A percentile compares a stretch with the other conserved stretches of the same genome.
Conservation (phyloP, 2,888 invertebrate genomes). For the Embidobia sp. region DNA sequence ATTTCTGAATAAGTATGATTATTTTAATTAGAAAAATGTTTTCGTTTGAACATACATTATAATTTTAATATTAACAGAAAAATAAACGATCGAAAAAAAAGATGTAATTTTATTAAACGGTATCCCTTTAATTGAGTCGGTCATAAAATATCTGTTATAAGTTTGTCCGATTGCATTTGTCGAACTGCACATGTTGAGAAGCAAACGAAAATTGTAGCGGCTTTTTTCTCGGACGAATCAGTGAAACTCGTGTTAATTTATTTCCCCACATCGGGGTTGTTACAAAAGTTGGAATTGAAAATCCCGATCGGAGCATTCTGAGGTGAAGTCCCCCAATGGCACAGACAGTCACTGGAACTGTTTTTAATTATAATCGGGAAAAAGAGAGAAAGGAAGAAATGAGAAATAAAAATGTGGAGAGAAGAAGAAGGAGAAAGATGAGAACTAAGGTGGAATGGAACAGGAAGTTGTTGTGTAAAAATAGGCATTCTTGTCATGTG, state of each 20-base stretch:
- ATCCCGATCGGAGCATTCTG: slow-evolving; percentile 39
- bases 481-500: slow-evolving; percentile 15
- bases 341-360: slow-evolving; percentile 34
- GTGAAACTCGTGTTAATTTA: slow-evolving; percentile 37
- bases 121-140: too few species aligned
- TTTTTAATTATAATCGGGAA: slow-evolving; percentile 56
- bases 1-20: too few species aligned
- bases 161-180: too few species aligned
- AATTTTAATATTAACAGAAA: too few species aligned
- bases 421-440: slow-evolving; percentile 36
- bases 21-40: too few species aligned
- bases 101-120: too few species aligned
- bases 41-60: too few species aligned
- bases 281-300: slow-evolving; percentile 57
- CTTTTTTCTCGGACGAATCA: slow-evolving; percentile 30
- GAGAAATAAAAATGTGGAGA: slow-evolving; percentile 11
- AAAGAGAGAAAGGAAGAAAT: not conserved
- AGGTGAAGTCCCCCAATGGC: slow-evolving; percentile 42
- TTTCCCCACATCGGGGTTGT: slow-evolving; percentile 30
- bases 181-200: slow-evolving; percentile 1
- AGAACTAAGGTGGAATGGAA: slow-evolving; percentile 40
- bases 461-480: slow-evolving; percentile 32
- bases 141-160: too few species aligned
- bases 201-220: slow-evolving; percentile 9
- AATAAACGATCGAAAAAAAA: too few species aligned